Percentiles rank a stretch among this genome's conserved stretches.
Conservation (phyloP, 2,888 invertebrate species). For the Agriopis leucophaearia region DNA sequence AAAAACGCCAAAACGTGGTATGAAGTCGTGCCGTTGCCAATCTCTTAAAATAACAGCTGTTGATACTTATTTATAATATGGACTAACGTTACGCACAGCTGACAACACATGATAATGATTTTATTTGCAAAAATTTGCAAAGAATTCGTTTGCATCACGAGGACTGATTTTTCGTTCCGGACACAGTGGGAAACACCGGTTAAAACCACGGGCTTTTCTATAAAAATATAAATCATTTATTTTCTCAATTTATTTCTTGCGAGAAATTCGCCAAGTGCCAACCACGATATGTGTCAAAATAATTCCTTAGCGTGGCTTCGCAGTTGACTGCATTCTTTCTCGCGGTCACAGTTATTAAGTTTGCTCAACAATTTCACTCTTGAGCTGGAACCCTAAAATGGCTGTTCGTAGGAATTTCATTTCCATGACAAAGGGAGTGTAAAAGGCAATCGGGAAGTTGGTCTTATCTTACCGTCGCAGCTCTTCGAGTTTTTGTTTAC, state of each 20-base stretch:
- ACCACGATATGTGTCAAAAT: slow-evolving; percentile 19
- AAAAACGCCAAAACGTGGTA: no score
- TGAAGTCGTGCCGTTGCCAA: no score
- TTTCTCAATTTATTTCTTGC: slow-evolving; percentile 6
- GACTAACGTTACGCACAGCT: no score
- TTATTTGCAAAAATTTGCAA: no score
- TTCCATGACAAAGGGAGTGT: slow-evolving; percentile 57
- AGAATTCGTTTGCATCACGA: no score
- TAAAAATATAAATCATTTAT: not conserved
- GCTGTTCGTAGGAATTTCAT: slow-evolving; percentile 52
- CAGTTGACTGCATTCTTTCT: slow-evolving; percentile 42
- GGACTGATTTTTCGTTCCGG: not conserved
- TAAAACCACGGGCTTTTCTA: no score
- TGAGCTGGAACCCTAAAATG: slow-evolving; percentile 49
- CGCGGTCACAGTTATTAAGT: slow-evolving; percentile 44
- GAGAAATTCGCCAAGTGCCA: not conserved
- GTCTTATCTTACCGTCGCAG: slow-evolving; percentile 28
- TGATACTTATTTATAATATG: no score
- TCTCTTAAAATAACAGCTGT: no score
- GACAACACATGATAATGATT: no score
- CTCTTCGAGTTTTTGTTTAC: slow-evolving; percentile 33
- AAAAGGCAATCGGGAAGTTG: slow-evolving; percentile 41
- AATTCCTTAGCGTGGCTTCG: slow-evolving; percentile 23
- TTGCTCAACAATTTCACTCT: slow-evolving; percentile 44
- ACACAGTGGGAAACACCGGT: not conserved